Conservation (phyloP, 1,140 invertebrate genomes). For the Calosoma granatense region DNA sequence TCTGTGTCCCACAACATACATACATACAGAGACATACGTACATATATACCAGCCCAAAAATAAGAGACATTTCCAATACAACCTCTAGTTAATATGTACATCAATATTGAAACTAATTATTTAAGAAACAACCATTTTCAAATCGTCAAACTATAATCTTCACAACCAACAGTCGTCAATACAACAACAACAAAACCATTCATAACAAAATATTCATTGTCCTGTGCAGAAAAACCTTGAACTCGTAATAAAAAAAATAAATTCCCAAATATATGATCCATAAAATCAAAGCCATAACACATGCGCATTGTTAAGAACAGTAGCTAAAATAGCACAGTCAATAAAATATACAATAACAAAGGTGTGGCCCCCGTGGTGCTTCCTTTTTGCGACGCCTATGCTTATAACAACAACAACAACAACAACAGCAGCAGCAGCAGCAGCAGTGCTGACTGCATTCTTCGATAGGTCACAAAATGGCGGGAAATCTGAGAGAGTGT, state of each 20-base stretch:
- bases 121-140: not conserved
- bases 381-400: not conserved
- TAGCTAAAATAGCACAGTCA: too few species aligned
- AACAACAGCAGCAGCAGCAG: not conserved
- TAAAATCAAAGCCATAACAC: too few species aligned
- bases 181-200: not conserved
- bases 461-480: slow-evolving; percentile 8
- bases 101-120: not conserved
- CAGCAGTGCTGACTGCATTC: not conserved
- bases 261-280: too few species aligned
- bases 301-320: too few species aligned
- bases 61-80: too few species aligned
- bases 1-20: not conserved
- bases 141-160: too few species aligned
- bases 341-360: too few species aligned
- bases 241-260: too few species aligned
- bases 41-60: not conserved
- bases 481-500: not conserved
- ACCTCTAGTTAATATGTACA: not conserved
- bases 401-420: not conserved
- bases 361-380: too few species aligned
- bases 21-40: not conserved
- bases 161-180: too few species aligned
- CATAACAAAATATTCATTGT: not conserved
- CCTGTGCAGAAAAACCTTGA: too few species aligned